Percentiles rank a stretch among this genome's conserved stretches.
Conservation (phyloP, 2,113 vertebrate genomes). For the Percopsis transmontana region DNA sequence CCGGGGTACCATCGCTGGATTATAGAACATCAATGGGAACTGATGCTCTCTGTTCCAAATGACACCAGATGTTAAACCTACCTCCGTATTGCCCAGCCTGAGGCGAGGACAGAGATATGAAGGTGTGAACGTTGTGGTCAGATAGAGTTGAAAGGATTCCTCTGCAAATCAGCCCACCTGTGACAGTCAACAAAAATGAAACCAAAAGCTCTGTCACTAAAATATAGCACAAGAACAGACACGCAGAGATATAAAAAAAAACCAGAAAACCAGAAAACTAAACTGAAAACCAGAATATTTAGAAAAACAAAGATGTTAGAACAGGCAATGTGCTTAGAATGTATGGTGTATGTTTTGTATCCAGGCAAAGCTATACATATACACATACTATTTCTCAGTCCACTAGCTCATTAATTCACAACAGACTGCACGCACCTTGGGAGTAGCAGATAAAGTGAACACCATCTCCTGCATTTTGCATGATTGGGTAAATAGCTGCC, state of each 20-base stretch:
- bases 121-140: constrained; percentile 88
- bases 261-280: no score
- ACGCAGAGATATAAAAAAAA: background rate
- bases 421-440: constrained; percentile 64
- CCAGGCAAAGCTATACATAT: no score
- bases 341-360: no score
- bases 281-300: no score
- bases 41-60: background rate
- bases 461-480: constrained; percentile 84
- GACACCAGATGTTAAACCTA: constrained; percentile 27
- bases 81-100: constrained; percentile 91
- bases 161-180: constrained; percentile 88
- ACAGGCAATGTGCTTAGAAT: no score
- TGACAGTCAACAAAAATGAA: background rate
- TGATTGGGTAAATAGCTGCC: constrained; percentile 84
- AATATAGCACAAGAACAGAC: background rate
- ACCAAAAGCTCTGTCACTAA: background rate
- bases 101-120: constrained; percentile 89
- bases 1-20: no score
- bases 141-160: constrained; percentile 85
- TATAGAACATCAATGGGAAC: no score
- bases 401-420: background rate
- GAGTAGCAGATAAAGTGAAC: constrained; percentile 87
- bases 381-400: background rate
- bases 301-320: no score